These are phyloP conservation scores for Cremastinae sp. DNA, from an alignment of 2,888 invertebrate species.

Conservation along the genomic window DNA sequence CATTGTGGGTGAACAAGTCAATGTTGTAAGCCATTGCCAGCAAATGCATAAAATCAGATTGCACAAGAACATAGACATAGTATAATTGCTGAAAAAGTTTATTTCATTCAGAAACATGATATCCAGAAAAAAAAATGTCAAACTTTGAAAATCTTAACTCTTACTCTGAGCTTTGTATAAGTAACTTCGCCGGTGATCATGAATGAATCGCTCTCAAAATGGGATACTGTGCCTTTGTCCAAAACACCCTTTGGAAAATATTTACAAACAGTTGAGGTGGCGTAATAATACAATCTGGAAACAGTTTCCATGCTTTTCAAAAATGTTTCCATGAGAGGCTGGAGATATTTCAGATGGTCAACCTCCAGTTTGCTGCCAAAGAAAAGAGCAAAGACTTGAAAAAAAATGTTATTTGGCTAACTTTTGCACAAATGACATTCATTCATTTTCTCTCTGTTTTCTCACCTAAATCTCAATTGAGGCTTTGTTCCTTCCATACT, in stretches of 20 bases:
- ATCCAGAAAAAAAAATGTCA: background rate
- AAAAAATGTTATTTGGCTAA: background rate
- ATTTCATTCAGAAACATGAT: conserved; percentile 36
- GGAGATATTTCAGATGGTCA: conserved; percentile 68
- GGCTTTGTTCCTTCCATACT: conserved; percentile 62
- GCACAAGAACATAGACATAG: conserved; percentile 74
- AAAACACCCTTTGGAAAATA: conserved; percentile 64
- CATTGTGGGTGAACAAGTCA: conserved; percentile 56
- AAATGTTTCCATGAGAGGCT: conserved; percentile 69
- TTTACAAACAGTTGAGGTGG: conserved; percentile 65
- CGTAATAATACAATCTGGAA: conserved; percentile 66
- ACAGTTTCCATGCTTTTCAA: conserved; percentile 69
- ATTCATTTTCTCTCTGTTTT: conserved; percentile 50
- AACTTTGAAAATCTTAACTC: conserved; percentile 6
- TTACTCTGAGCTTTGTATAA: conserved; percentile 71
- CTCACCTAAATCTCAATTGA: conserved; percentile 69
- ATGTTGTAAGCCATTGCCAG: conserved; percentile 70
- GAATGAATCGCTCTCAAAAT: conserved; percentile 67
- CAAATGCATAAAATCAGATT: conserved; percentile 75
- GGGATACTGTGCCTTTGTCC: conserved; percentile 62
- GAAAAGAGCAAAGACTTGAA: background rate
- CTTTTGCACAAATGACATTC: background rate
- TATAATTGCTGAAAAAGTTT: conserved; percentile 69
- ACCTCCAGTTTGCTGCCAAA: conserved; percentile 68
- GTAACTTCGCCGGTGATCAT: conserved; percentile 70